Conservation (phyloP, 2,113 vertebrate species). For the Glaucidium brasilianum region DNA sequence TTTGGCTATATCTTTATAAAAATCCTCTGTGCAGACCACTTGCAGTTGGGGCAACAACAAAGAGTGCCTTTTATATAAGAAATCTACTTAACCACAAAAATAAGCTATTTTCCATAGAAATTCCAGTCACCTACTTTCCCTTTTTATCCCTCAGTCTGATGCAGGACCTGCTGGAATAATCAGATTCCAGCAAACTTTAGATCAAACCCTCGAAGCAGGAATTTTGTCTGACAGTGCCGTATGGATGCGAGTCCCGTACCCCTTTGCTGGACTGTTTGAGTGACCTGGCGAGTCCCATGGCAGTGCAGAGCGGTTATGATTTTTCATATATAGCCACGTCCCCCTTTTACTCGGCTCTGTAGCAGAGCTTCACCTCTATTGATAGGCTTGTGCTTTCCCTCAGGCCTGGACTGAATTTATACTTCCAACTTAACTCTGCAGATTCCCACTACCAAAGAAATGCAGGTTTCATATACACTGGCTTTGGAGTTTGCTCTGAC, state of each 20-base stretch:
- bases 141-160: neutral
- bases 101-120: neutral
- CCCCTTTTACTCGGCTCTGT: neutral
- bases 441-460: neutral
- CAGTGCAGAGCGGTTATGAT: neutral
- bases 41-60: neutral
- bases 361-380: neutral
- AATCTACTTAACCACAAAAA: neutral
- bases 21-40: neutral
- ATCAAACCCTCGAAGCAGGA: neutral
- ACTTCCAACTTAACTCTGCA: neutral
- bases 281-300: neutral
- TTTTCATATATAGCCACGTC: fast-evolving
- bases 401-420: neutral
- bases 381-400: neutral
- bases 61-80: neutral
- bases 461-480: neutral
- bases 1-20: neutral
- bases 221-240: neutral
- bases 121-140: neutral
- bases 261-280: neutral
- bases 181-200: neutral
- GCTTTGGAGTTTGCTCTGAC: constrained; percentile 18
- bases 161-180: neutral
- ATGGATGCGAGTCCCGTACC: neutral